Base-by-base conservation (phyloP, 2,888 invertebrate species). In the Spialia ferax region DNA sequence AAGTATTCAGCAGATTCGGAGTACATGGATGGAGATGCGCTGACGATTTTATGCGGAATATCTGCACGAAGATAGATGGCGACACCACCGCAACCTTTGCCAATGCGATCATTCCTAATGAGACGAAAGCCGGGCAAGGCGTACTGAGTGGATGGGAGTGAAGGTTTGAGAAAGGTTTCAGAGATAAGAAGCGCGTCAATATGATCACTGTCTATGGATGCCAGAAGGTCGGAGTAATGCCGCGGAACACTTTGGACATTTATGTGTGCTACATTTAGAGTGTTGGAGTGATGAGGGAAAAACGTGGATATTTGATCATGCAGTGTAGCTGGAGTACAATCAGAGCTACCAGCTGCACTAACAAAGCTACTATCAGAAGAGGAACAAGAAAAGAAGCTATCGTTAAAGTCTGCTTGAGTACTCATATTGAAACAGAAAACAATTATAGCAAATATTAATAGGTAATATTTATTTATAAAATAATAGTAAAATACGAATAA, bases 51-150 rank as follows among this genome's bases (percentile, higher is more conserved):
- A 22, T 57, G 22, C 0, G 35, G 13, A 38, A 57, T 38, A 2
- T 22, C 13, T 7, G 18, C 18, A 18, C 56, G 56, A 10, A 56
- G 18, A 7, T 56, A 54, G 1, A 54, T n/a, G 7, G 54, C 54
- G 1, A 54, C 54, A 26, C 54, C 54, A 22, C 54, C 54, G 18
- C 57, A 57, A 0, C 52, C 26, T 54, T 54, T 50, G 2, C 45
- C 45, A 3, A 7, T 45, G 2, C 38, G 3, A 10, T 38, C 38
- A 38, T 38, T 38, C 2, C 38, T 3, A 13, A 38, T 13, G 8
- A 50, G 48, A 20, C 10, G 5, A 2, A 50, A 50, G n/a, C 48
- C 48, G 1, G 48, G 55, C 32, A 55, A 29, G 7, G 32, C n/a
- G 11, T 6, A 38, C 13, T 38, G 38, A 2, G 38, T 18, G 18